Evolutionary conservation across 1,140 invertebrate species (phyloP), one percentile per base, ranked within the genome.

Genomic region (Drosophila sp.): DNA sequence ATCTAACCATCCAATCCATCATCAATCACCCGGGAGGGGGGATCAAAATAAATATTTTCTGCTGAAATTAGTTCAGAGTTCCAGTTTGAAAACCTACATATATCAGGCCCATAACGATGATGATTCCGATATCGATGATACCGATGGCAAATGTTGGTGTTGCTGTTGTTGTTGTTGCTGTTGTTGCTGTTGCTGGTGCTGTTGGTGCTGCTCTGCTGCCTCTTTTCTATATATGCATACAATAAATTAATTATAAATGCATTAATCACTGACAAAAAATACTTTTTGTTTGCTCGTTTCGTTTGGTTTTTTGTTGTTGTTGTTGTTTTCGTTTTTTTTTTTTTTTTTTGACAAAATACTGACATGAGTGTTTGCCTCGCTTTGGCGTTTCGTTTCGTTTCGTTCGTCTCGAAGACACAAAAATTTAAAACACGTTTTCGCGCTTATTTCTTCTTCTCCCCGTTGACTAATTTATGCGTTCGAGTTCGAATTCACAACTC

Each of bases 201-300:
- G 44, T 7, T 50, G 44, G 23, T 27, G 44, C 44, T 50, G 44
- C 25, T 50, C 25, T 50, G 44, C 44, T 50, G 44, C 44, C 44
- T 50, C 44, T 50, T 50, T 50, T 50, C 44, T 25, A 11, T 47
- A 70, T 79, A 62, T 67, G 70, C 76, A 72, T 83, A 87, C 84
- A 87, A 87, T 87, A 87, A 89, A 87, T 87, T 89, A 89, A 89
- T 89, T 89, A 89, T 89, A 89, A 89, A 89, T 89, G 84, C 85
- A 89, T 89, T 89, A 89, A 89, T 89, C 84, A 89, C 70, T 89
- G 84, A 74, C 84, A 87, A 89, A 87, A 83, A 76, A 62, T 55
- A 60, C 35, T 41, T 68, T 58, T 60, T 58, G 44, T 56, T 72
- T 74, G 65, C 57, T 74, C 41, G 61, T 30, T 50, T 50, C 44